Evolutionary conservation across 1,140 invertebrate genomes (phyloP), one percentile per base, ranked within the genome.

Genomic region (Arctopsyche grandis): DNA sequence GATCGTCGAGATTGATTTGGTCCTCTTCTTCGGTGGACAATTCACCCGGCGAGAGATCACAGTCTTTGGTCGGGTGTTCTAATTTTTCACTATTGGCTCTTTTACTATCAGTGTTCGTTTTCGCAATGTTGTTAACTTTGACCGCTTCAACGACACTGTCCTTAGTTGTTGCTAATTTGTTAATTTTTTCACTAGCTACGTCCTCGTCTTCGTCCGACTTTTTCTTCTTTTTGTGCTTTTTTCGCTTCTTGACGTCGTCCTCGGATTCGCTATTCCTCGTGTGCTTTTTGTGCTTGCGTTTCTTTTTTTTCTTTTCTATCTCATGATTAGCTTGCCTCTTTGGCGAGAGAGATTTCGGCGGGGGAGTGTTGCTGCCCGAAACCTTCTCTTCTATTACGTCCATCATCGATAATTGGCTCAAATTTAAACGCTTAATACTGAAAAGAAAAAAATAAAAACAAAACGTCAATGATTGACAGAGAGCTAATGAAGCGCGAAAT

Each of bases 1-100:
- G 87, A 80, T 96, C 95, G 85, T 96, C 95, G 5, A 96, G 86
- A 86, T 96, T 95, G 78, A 96, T 92, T 83, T 96, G 95, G 84
- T 96, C 94, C 85, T 96, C 94, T 77, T 95, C 94, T 74, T 92
- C 89, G 83, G 93, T 84, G 80, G 90, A 91, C 78, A 90, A 90
- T 84, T 91, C 74, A 7, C 74, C 92, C 0, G 93, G 93, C 43
- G 92, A 92, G 73, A 93, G 90, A 46, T 93, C 90, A 86, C 93
- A 91, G 84, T 5, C 85, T 83, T 22, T 87, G 1, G n/a, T 26
- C 9, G 84, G 74, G 24, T 84, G 81, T 12, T 81, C 19, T 71
- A 66, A 0, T 83, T 84, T 83, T 84, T 84, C 82, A 83, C 88
- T 86, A 85, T 90, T 82, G 77, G 79, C 43, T 76, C 85, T 84